Conservation (phyloP, 2,113 vertebrate genomes). For the Acrocephalus arundinaceus region DNA sequence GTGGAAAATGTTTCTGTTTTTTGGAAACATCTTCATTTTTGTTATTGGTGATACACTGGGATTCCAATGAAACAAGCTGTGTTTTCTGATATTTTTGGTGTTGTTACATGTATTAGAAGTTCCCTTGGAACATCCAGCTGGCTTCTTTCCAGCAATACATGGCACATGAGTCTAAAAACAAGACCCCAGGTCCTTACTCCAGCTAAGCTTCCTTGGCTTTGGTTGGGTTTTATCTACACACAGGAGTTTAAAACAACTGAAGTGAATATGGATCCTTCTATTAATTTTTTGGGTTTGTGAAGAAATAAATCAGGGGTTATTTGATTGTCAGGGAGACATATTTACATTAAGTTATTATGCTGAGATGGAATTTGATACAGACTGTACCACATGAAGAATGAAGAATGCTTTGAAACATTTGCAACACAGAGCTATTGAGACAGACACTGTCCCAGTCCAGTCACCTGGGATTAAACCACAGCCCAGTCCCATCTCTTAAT, state of each 20-base stretch:
- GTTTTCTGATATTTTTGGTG: background rate
- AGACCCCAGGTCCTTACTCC: background rate
- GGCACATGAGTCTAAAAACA: background rate
- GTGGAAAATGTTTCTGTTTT: background rate
- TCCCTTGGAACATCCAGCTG: background rate
- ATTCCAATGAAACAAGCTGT: background rate
- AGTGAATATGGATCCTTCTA: background rate
- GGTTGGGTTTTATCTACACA: background rate
- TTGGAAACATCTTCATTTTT: background rate
- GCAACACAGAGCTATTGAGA: constrained; percentile 42
- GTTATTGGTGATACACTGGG: background rate
- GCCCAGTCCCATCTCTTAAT: background rate
- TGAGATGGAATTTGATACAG: constrained; percentile 41
- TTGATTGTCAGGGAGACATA: constrained; percentile 6
- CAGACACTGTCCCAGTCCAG: constrained; percentile 14
- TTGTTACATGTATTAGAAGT: background rate
- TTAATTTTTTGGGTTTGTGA: background rate
- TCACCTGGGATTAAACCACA: constrained; percentile 1
- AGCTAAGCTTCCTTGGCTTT: background rate
- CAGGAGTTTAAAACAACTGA: background rate
- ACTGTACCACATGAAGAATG: background rate
- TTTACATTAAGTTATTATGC: constrained; percentile 32
- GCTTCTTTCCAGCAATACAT: background rate
- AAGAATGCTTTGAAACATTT: constrained; percentile 14
- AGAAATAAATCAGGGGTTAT: background rate